Evolutionary conservation across 1,140 invertebrate species (phyloP).

Genomic region (Lucilia cuprina): DNA sequence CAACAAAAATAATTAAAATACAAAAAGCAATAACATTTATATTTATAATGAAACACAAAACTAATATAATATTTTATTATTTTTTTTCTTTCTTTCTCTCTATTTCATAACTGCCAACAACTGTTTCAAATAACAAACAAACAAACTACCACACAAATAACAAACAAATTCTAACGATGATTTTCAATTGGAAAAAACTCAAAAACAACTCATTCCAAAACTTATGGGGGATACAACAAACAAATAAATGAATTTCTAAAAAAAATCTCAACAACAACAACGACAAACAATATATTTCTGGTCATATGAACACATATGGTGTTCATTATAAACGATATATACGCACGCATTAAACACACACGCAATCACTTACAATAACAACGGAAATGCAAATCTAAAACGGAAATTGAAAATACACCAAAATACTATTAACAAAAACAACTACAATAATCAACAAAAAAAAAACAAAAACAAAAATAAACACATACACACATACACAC

Average conservation of each 20-base stretch:
- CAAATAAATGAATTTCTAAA: neutral
- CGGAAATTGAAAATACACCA: conserved; percentile 40
- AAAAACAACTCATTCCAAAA: neutral
- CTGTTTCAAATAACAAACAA: neutral
- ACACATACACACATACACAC: neutral
- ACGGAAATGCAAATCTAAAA: conserved; percentile 28
- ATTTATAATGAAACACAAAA: neutral
- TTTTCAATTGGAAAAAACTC: neutral
- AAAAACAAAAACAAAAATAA: neutral
- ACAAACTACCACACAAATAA: neutral
- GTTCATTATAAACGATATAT: neutral
- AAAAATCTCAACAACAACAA: neutral
- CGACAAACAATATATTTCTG: neutral
- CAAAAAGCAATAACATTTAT: too few relatives aligned
- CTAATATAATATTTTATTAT: neutral
- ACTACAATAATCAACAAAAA: neutral
- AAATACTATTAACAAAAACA: conserved; percentile 27
- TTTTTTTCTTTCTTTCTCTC: neutral
- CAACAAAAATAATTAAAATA: too few relatives aligned
- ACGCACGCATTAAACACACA: neutral
- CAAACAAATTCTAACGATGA: neutral
- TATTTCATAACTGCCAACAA: neutral
- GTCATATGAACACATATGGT: conserved; percentile 9
- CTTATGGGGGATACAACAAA: neutral
- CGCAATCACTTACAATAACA: neutral